Evolutionary conservation across 2,797 vertebrate genomes (phyloP), one percentile per base, ranked within the genome.

Genomic region (Melanotaenia maccullochi): DNA sequence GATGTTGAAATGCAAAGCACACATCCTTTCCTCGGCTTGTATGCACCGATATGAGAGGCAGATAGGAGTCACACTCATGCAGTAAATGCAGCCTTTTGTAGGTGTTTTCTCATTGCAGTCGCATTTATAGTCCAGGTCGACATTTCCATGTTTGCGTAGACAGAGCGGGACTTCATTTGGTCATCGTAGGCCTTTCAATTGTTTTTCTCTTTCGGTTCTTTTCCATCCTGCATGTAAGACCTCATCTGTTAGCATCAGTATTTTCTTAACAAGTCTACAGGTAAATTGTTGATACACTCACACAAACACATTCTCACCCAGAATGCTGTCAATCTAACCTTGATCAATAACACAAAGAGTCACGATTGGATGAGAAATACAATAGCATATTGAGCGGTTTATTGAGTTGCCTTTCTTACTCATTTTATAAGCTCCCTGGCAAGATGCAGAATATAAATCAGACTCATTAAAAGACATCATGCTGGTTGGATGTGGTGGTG

Each of bases 1-100:
- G 68, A 65, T 64, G 74, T 91, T 90, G 68, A 85, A 84, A 91
- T 90, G 86, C 90, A 85, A 79, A 89, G 83, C 91, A 89, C 82
- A 83, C 60, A 8, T 44, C 76, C 85, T 77, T 71, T 70, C 78
- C 82, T 73, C 42, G 11, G 36, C 36, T 38, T 38, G 36, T 13
- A 38, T 38, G 9, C 36, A 38, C 36, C 12, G 36, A 38, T 12
- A 13, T 2, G 71, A 86, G 83, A 77, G 33, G 78, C 76, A 76
- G 75, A 73, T 72, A 78, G 77, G 65, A 30, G 67, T 67, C 76
- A 76, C 78, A 64, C 69, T 63, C 79, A 18, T 61, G 72, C 33
- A 20, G 9, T 33, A 47, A 62, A 14, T 57, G 71, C 69, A 60
- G 82, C 20, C 44, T 51, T 42, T 18, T 20, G 16, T 16, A 44